Base-by-base conservation (phyloP, 53 echinoderm and acorn worm species). In the Holothuria leucospilota region DNA sequence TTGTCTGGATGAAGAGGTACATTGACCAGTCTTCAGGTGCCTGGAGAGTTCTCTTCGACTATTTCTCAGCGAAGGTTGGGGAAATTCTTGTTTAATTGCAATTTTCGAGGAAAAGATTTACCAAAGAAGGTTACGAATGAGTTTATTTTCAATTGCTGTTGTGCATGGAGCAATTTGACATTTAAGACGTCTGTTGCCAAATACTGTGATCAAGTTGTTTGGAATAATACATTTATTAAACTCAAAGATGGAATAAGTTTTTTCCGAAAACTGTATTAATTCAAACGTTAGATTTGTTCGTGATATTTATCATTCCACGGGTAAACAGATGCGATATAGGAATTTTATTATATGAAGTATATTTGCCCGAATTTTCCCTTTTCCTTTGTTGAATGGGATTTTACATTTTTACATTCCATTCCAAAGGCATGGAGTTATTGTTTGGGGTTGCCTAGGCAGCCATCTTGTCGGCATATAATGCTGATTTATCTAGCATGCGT, bases 311-410 rank as follows among this genome's bases (percentile, higher is more conserved):
- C 20, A 74, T 39, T 39, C 74, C 15, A 20, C 74, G 39, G 74
- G 74, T 39, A 74, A 46, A 34, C 34, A 1, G 34, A 11, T 74
- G 8, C 29, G 14, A 20, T 46, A 69, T n/a, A 29, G n/a, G n/a
- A 0, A 69, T 23, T 69, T 0, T 13, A 69, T 69, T 5, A 29
- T 62, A n/a, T n/a, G n/a, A 62, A 62, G 20, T n/a, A 74, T 46
- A 74, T 40, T 38, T 74, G 74, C 24, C 24, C 74, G 11, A 34
- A 46, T 39, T 74, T 46, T 74, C 74, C 39, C 38, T 74, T 74
- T n/a, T 34, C 1, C 34, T 34, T 34, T 34, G 34, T 34, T 34
- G 34, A 34, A 1, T 34, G 34, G 34, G 3, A 34, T 34, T 34
- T 34, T 34, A 34, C 16, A 74, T 46, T 34, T 34, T 34, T 34